These are phyloP conservation scores for Drosophila birchii DNA, from an alignment of 2,888 invertebrate species.

Conservation along the genomic window DNA sequence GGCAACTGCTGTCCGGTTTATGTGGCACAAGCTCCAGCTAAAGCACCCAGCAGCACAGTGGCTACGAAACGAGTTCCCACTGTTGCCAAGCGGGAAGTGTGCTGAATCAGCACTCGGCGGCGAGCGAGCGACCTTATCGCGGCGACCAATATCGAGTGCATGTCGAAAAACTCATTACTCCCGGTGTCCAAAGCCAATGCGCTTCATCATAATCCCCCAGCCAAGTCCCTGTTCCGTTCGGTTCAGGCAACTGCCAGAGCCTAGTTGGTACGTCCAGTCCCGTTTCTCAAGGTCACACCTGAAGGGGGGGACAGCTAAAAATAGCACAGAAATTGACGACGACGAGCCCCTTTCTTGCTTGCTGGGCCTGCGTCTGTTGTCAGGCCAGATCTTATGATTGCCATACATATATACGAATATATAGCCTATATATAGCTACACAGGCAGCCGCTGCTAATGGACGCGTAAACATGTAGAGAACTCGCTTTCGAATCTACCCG, in stretches of 20 bases:
- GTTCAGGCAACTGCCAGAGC: not conserved
- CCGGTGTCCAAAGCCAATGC: conserved; percentile 1
- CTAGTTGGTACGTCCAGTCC: not conserved
- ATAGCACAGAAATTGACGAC: conserved; percentile 29
- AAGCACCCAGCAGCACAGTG: conserved; percentile 1
- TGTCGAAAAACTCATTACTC: conserved; percentile 39
- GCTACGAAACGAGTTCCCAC: conserved; percentile 31
- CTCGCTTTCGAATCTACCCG: conserved; percentile 45
- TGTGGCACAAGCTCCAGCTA: conserved; percentile 30
- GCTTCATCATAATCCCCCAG: conserved; percentile 2
- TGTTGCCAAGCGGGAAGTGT: conserved; percentile 46
- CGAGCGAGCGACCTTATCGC: conserved; percentile 35
- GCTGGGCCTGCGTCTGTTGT: conserved; percentile 57
- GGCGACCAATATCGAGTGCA: conserved; percentile 30
- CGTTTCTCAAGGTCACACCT: conserved; percentile 36
- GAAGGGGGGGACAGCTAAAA: conserved; percentile 26
- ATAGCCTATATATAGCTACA: conserved; percentile 34
- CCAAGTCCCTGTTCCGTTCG: not conserved
- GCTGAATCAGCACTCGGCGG: conserved; percentile 29
- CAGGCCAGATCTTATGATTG: conserved; percentile 51
- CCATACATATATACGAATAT: conserved; percentile 24
- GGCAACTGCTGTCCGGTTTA: conserved; percentile 39
- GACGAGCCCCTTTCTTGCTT: conserved; percentile 59
- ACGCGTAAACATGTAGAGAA: conserved; percentile 40
- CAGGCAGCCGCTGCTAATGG: conserved; percentile 51